These are phyloP conservation scores for Calliopsis andreniformis DNA, from an alignment of 1,140 invertebrate species.

Conservation along the genomic window DNA sequence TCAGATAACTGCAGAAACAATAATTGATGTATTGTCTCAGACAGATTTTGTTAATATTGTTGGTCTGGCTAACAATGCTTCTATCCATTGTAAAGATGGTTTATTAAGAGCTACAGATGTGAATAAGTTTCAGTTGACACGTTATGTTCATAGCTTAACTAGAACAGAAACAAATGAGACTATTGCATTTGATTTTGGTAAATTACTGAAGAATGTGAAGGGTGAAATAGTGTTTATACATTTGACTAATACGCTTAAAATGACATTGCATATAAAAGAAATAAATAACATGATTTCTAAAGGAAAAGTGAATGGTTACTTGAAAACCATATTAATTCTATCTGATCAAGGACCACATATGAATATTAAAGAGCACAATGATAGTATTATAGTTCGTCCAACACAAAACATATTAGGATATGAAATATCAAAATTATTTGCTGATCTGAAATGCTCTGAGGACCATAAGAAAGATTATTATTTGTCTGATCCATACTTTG, in stretches of 20 bases:
- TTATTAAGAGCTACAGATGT: slow-evolving; percentile 77
- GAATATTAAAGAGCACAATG: slow-evolving; percentile 68
- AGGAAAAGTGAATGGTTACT: slow-evolving; percentile 61
- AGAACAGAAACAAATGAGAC: slow-evolving; percentile 72
- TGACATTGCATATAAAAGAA: slow-evolving; percentile 61
- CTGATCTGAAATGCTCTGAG: slow-evolving; percentile 73
- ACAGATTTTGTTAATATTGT: slow-evolving; percentile 75
- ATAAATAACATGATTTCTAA: slow-evolving; percentile 68
- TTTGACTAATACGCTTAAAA: slow-evolving; percentile 74
- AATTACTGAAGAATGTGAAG: slow-evolving; percentile 66
- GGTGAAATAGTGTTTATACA: slow-evolving; percentile 76
- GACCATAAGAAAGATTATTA: slow-evolving; percentile 75
- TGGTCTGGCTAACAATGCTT: slow-evolving; percentile 68
- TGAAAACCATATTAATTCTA: slow-evolving; percentile 75
- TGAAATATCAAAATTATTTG: slow-evolving; percentile 77
- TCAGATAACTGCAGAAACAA: slow-evolving; percentile 77
- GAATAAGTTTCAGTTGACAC: slow-evolving; percentile 76
- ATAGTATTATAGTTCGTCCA: slow-evolving; percentile 72
- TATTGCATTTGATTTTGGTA: slow-evolving; percentile 68
- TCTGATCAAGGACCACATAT: slow-evolving; percentile 70
- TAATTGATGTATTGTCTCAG: slow-evolving; percentile 78
- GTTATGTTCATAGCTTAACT: slow-evolving; percentile 73
- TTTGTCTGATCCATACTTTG: slow-evolving; percentile 78
- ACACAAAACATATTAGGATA: slow-evolving; percentile 78
- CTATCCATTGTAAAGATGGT: slow-evolving; percentile 71